These are phyloP conservation scores for Cyclura pinguis DNA, from an alignment of 2,797 vertebrate species.

Conservation along the genomic window DNA sequence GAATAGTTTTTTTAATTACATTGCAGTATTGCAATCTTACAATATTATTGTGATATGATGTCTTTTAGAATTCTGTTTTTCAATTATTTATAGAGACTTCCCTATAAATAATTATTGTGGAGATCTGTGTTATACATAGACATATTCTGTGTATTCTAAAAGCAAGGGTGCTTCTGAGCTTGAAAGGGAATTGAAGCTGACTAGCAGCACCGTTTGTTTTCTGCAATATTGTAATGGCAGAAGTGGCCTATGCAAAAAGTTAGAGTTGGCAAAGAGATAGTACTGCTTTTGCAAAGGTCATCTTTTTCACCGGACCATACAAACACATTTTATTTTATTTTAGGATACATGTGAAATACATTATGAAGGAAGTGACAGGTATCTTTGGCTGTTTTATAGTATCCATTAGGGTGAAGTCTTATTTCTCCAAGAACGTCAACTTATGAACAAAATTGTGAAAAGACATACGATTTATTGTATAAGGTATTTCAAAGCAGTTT, in stretches of 20 bases:
- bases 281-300: background rate
- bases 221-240: background rate
- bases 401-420: background rate
- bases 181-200: background rate
- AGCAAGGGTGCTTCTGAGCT: background rate
- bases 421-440: background rate
- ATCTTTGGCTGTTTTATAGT: background rate
- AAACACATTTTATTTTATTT: background rate
- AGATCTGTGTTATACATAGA: background rate
- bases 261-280: background rate
- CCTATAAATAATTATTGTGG: background rate
- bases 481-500: background rate
- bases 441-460: background rate
- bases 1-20: background rate
- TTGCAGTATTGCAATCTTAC: background rate
- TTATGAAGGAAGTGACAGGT: background rate
- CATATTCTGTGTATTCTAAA: background rate
- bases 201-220: background rate
- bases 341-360: background rate
- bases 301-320: background rate
- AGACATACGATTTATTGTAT: constrained; percentile 16
- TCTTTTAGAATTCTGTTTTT: background rate
- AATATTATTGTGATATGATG: background rate
- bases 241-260: too few relatives aligned
- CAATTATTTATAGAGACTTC: background rate